Evolutionary conservation across 2,888 invertebrate genomes (phyloP), one percentile per base, ranked within the genome.

Genomic region (Trichopoda pennipes): DNA sequence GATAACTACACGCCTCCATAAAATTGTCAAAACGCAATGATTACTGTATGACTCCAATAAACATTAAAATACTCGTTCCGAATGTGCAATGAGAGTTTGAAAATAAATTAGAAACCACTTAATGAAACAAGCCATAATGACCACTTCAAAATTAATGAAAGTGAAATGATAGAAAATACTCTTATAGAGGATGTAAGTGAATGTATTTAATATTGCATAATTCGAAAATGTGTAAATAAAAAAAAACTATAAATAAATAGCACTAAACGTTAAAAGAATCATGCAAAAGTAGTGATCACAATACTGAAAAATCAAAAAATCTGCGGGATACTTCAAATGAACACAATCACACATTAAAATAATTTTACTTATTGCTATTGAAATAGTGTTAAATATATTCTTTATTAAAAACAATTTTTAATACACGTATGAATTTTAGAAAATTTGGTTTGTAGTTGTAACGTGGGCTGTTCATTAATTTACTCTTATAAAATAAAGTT

Each of bases 51-150:
- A 51, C 51, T 60, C 51, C 49, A 38, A 68, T 2, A 9, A 60
- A 42, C 49, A 38, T 17, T 38, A 9, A 56, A 56, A 19, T 49
- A 49, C 10, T n/a, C 7, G 38, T 10, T 23, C 0, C n/a, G 21
- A 53, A 73, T 7, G 9, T 3, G 35, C 38, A 38, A 61, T 68
- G 3, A 68, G 53, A 69, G 56, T 60, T 66, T 79, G 72, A 73
- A 84, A 84, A 86, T 87, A 87, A 87, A 88, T 88, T 88, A 87
- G 85, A 85, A 85, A 83, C 81, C 85, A 87, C 85, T 87, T 85
- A 86, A 80, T 73, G 68, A 60, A 80, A 81, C 78, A 42, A 80
- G 49, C 63, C 74, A 70, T 49, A 84, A 74, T 84, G 78, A 77
- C 81, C 76, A 82, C 79, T 84, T 84, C 53, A 84, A 80, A 84